Conservation (phyloP, 2,888 invertebrate genomes). For the Allygus modestus region DNA sequence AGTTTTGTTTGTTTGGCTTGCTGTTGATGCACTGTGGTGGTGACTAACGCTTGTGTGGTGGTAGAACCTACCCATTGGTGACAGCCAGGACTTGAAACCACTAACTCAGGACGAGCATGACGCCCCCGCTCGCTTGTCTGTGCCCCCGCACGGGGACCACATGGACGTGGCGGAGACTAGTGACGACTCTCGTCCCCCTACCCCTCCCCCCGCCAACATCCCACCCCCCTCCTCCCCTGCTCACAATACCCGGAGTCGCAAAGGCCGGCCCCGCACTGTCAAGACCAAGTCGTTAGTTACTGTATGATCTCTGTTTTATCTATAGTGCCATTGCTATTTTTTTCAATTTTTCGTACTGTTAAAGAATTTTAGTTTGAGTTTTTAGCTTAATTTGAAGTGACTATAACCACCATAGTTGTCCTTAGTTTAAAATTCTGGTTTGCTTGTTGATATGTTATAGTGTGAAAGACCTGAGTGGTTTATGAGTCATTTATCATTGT, state of each 20-base stretch:
- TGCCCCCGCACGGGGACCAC: slow-evolving; percentile 20
- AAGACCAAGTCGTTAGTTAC: slow-evolving; percentile 5
- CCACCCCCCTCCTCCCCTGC: slow-evolving; percentile 33
- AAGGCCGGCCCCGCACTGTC: slow-evolving; percentile 13
- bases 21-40: slow-evolving; percentile 32
- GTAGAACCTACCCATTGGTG: slow-evolving; percentile 43
- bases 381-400: not conserved
- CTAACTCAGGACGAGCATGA: slow-evolving; percentile 30
- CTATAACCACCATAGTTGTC: not conserved
- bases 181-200: slow-evolving; percentile 43
- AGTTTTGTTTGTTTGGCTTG: slow-evolving; percentile 23
- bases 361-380: not conserved
- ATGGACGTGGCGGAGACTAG: slow-evolving; percentile 40
- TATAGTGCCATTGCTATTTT: slow-evolving; percentile 38
- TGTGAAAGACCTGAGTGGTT: not conserved
- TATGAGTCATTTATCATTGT: no score
- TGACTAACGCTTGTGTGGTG: slow-evolving; percentile 51
- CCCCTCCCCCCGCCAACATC: not conserved
- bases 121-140: not conserved
- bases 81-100: slow-evolving; percentile 10
- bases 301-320: not conserved
- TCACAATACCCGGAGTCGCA: slow-evolving; percentile 52
- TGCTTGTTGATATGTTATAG: not conserved
- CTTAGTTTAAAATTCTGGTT: not conserved
- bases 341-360: not conserved